These are phyloP conservation scores for Phycodurus eques DNA, from an alignment of 2,113 vertebrate genomes.

Conservation along the genomic window DNA sequence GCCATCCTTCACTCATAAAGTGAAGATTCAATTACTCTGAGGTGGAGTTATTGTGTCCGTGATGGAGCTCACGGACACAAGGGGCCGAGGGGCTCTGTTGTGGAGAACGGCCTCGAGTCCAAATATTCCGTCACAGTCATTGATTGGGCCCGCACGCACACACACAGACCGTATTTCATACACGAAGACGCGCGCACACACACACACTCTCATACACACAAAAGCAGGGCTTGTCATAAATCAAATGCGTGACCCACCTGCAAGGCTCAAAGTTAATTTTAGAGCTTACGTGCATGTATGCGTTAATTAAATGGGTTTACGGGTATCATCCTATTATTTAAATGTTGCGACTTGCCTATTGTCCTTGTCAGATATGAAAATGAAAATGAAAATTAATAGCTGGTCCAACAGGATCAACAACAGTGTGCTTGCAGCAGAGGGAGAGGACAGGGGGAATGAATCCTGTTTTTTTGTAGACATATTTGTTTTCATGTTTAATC, in stretches of 20 bases:
- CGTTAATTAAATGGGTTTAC: not conserved
- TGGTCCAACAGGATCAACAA: not conserved
- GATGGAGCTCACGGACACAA: not conserved
- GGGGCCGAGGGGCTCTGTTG: constrained; percentile 13
- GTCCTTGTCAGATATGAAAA: not conserved
- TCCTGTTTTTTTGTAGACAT: no score
- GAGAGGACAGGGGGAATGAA: no score
- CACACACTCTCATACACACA: constrained; percentile 5
- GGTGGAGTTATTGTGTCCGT: not conserved
- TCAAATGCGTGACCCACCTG: not conserved
- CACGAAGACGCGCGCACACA: not conserved
- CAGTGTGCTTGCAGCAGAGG: not conserved
- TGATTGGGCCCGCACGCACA: constrained; percentile 11
- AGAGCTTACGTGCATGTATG: not conserved
- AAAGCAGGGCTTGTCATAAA: constrained; percentile 1
- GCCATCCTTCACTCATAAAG: not conserved
- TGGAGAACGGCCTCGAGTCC: constrained; percentile 32
- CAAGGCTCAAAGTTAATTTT: constrained; percentile 1
- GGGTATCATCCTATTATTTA: not conserved
- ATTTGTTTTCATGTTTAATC: no score
- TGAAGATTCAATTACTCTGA: constrained; percentile 37
- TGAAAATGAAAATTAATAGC: not conserved
- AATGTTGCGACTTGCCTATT: not conserved
- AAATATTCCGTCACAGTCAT: constrained; percentile 45
- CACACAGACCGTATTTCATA: not conserved